These are phyloP conservation scores for Hycleus phaleratus DNA, from an alignment of 1,140 invertebrate species.

Conservation along the genomic window DNA sequence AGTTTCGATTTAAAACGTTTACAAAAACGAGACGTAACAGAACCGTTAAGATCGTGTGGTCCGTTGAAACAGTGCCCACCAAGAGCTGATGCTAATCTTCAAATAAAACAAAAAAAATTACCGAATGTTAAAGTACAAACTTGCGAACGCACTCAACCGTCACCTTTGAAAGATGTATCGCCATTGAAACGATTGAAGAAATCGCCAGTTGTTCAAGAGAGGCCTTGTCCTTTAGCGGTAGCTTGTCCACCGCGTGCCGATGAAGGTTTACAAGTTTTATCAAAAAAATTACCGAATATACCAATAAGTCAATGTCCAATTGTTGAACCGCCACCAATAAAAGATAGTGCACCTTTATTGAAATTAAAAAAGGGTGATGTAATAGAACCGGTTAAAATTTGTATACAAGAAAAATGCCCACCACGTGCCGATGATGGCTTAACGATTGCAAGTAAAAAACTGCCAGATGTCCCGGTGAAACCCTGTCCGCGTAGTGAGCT, in stretches of 20 bases:
- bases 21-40: too few relatives aligned
- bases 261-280: background rate
- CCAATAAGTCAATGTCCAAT: background rate
- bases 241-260: constrained; percentile 8
- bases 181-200: constrained; percentile 1
- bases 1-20: too few relatives aligned
- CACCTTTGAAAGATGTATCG: background rate
- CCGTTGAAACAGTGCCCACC: background rate
- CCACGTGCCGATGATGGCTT: constrained; percentile 12
- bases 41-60: too few relatives aligned
- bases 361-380: constrained; percentile 2
- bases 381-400: constrained; percentile 1
- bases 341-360: background rate
- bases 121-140: background rate
- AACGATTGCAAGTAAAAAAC: constrained; percentile 4
- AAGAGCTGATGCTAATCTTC: constrained; percentile 2
- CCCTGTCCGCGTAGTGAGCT: constrained; percentile 12
- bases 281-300: constrained; percentile 8
- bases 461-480: constrained; percentile 1
- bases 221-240: background rate
- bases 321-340: constrained; percentile 15
- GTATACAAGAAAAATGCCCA: background rate
- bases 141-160: background rate
- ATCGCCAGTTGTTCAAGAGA: constrained; percentile 3
- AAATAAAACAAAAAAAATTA: constrained; percentile 1